Base-by-base conservation (phyloP, 1,140 invertebrate species). In the Maconellicoccus hirsutus region DNA sequence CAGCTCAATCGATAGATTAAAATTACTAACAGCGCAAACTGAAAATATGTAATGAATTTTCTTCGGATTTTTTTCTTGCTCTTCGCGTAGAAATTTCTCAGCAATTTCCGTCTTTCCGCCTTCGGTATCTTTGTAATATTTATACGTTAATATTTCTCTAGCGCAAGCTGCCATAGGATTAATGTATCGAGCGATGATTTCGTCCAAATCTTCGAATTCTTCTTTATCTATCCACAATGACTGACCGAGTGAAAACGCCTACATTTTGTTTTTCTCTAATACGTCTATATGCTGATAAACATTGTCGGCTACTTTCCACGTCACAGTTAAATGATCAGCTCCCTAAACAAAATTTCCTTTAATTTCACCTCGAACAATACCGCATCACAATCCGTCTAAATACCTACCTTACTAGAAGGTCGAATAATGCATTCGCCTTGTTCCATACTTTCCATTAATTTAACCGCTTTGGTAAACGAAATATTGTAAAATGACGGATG, bases 401-500 rank as follows among this genome's bases (percentile, higher is more conserved):
- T 33, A 33, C 29, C 3, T 75, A 86, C 85, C 83, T 97, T 96
- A 79, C 94, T 97, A 63, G 94, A 98, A 1, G 98, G 98, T 61
- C 98, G 82, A 33, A 99, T 87, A 21, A 99, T 92, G 1, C 93
- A 93, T 77, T 99, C 97, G 7, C 97, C 97, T 80, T 97, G 93
- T 75, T 96, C 94, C 87, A 98, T 92, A 19, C 86, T 87, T 8
- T 85, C 85, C 85, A 99, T 89, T 39, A 96, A 79, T 77, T 93
- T 93, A 75, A 97, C 93, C 0, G 93, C 91, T 77, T 98, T 93
- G 0, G 87, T 85, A 78, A 90, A 99, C 10, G 90, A 92, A 73
- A 98, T 94, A 78, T 99, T 99, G 75, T 98, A 91, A 82, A 99
- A 99, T 0, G 91, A 89, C 0, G 95, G 96, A 84, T 99, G 98